These are phyloP conservation scores for Drosophila monieri DNA, from an alignment of 2,888 invertebrate genomes.

Conservation along the genomic window DNA sequence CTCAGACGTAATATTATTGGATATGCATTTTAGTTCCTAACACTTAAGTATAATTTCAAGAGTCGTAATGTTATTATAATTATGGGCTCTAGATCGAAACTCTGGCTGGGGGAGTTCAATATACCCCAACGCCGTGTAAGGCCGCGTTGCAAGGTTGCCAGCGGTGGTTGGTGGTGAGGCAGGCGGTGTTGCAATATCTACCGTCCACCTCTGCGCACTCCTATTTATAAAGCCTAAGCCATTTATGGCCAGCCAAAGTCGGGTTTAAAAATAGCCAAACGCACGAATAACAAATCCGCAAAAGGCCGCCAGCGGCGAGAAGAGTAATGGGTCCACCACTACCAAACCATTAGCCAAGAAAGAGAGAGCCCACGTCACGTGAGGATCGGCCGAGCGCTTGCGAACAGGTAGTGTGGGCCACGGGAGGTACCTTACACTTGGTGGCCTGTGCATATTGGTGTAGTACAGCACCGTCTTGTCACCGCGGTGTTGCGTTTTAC, in stretches of 20 bases:
- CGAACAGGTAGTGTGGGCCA: slow-evolving; percentile 42
- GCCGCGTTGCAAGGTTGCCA: slow-evolving; percentile 50
- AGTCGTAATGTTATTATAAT: slow-evolving; percentile 24
- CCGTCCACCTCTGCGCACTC: slow-evolving; percentile 20
- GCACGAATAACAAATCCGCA: slow-evolving; percentile 41
- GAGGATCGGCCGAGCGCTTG: slow-evolving; percentile 33
- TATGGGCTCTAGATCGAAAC: slow-evolving; percentile 29
- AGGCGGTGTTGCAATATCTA: slow-evolving; percentile 36
- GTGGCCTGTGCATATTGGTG: slow-evolving; percentile 3
- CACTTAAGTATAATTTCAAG: background rate
- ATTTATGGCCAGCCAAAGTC: slow-evolving; percentile 59
- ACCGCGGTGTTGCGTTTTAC: slow-evolving; percentile 27
- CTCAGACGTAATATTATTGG: background rate
- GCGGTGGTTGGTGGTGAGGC: slow-evolving; percentile 22
- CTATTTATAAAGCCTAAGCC: slow-evolving; percentile 47
- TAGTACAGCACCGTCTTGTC: slow-evolving; percentile 71
- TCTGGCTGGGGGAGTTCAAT: slow-evolving; percentile 37
- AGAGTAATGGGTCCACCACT: slow-evolving; percentile 1
- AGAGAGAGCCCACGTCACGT: slow-evolving; percentile 31
- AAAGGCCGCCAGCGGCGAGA: slow-evolving; percentile 28
- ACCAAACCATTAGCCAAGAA: background rate
- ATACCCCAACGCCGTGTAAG: slow-evolving; percentile 48
- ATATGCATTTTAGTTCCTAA: background rate
- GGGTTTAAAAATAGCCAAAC: slow-evolving; percentile 53
- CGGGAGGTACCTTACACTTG: slow-evolving; percentile 10